Base-by-base conservation (phyloP, 2,113 vertebrate species). In the Saccopteryx bilineata region DNA sequence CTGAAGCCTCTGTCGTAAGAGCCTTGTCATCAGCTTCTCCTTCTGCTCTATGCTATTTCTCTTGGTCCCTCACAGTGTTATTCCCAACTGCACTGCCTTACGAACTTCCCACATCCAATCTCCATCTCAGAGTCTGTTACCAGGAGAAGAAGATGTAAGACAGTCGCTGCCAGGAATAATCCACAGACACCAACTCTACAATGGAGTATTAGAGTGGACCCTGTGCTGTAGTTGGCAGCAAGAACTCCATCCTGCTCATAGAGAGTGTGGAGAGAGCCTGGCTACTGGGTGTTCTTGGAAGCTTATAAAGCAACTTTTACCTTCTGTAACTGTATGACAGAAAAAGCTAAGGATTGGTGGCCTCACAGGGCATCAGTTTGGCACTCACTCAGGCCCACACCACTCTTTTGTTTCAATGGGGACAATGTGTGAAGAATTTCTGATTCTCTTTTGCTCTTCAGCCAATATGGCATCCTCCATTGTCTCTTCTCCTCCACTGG, bases 401-500 rank as follows among this genome's bases (percentile, higher is more conserved):
- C 14, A 8, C 61, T 72, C 7, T 31, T 21, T 63, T 14, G 13
- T 58, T 24, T 39, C n/a, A n/a, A 7, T 9, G 14, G 69, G 63
- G 7, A 24, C 63, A 21, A 5, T 2, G 19, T 50, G 28, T n/a
- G 48, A 15, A 50, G 28, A 31, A 60, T 60, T 60, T 39, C 48
- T 74, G 50, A 10, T 8, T 66, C 7, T 87, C 10, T 39, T n/a
- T 31, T 7, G 4, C 5, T 9, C 19, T 69, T 5, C 46, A 65
- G 23, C 33, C 26, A 1, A 61, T 5, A 1, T 13, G 11, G 39
- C 7, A 28, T 9, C 8, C 46, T 10, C 5, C 7, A 1, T 50
- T 65, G 4, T 61, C 54, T 71, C 4, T 65, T 60, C 31, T 81
- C 15, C 63, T 6, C 1, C 15, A 63, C 28, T 23, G 26, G 50